Percentiles rank a stretch among this genome's conserved stretches.
Conservation (phyloP, 2,113 vertebrate species). For the Ia io region DNA sequence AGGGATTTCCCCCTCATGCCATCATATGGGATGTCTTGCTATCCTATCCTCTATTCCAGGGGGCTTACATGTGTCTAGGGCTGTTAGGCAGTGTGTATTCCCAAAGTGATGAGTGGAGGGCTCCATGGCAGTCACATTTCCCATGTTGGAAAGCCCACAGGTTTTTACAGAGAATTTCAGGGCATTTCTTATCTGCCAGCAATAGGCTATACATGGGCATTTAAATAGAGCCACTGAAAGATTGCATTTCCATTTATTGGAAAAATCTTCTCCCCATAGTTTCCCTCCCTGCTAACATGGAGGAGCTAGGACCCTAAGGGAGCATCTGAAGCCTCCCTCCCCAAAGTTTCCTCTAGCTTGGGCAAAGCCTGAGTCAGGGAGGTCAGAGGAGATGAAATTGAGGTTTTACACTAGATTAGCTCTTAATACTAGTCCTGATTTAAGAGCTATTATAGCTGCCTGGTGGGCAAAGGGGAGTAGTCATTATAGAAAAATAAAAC, state of each 20-base stretch:
- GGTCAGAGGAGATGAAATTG: neutral
- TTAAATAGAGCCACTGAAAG: neutral
- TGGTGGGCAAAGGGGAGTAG: neutral
- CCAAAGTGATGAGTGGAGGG: neutral
- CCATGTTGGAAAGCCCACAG: neutral
- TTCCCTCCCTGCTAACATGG: neutral
- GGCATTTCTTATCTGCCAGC: neutral
- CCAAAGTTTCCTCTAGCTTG: neutral
- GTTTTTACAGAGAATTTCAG: neutral
- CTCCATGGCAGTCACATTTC: neutral
- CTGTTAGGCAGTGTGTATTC: neutral
- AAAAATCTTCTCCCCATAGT: neutral
- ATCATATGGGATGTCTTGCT: neutral
- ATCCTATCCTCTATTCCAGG: neutral
- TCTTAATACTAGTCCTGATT: neutral
- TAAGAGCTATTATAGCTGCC: neutral
- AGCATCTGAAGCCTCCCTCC: neutral
- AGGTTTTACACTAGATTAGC: conserved; percentile 53
- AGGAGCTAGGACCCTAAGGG: neutral
- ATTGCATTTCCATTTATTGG: neutral
- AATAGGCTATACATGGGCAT: neutral
- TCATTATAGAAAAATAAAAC: neutral
- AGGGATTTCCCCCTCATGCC: neutral
- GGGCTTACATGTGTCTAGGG: neutral
- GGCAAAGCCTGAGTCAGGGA: neutral